Conservation (phyloP, 2,113 vertebrate genomes). For the Sapayoa aenigma region DNA sequence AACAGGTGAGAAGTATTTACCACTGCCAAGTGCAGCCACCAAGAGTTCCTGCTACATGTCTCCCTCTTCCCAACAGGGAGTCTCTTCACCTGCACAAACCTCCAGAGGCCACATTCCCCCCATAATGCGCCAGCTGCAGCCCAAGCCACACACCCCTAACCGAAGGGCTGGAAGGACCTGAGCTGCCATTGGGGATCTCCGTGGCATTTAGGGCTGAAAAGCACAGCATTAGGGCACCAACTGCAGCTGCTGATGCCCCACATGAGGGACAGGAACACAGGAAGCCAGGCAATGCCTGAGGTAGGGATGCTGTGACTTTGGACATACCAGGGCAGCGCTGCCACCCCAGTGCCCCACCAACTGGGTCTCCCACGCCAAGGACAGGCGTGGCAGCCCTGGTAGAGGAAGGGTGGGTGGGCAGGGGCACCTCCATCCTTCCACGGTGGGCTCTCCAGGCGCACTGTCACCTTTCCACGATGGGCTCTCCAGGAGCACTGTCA, state of each 20-base stretch:
- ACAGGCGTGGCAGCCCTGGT: accelerated
- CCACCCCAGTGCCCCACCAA: not conserved
- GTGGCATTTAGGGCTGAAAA: too few relatives aligned
- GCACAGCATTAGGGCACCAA: accelerated
- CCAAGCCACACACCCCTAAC: not conserved
- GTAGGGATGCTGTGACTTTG: accelerated
- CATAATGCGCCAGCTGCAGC: accelerated
- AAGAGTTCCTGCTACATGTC: not conserved
- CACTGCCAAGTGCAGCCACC: not conserved
- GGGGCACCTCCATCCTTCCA: not conserved
- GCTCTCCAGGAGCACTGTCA: too few relatives aligned
- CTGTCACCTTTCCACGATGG: accelerated
- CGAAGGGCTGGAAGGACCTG: not conserved
- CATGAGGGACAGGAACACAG: accelerated
- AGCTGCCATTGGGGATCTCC: not conserved
- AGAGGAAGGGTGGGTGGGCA: accelerated
- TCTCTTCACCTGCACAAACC: accelerated
- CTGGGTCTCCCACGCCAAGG: accelerated
- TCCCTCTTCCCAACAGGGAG: not conserved
- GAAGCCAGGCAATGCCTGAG: not conserved
- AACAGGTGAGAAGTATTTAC: not conserved
- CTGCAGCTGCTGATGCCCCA: accelerated
- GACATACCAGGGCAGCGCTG: accelerated
- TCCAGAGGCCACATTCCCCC: not conserved
- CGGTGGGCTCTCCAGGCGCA: not conserved